Percentiles rank a stretch among this genome's conserved stretches.
These are phyloP conservation scores for Perdita meconis DNA, from an alignment of 2,888 invertebrate species.

Conservation along the genomic window DNA sequence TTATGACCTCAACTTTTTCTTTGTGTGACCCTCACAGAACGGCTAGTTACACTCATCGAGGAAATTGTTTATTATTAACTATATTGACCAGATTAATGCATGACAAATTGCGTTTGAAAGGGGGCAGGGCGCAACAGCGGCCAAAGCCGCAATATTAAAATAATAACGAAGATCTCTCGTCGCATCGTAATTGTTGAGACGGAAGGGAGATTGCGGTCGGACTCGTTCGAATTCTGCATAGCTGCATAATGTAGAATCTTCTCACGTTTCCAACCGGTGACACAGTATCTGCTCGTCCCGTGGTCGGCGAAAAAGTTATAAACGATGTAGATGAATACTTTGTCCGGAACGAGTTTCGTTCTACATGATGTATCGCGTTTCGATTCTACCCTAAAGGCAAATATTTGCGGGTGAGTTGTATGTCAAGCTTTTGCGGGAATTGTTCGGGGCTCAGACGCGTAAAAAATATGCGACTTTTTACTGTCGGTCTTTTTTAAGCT, in stretches of 20 bases:
- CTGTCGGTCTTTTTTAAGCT: not conserved
- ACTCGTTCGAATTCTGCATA: slow-evolving; percentile 19
- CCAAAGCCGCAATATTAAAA: not conserved
- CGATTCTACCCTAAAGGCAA: not conserved
- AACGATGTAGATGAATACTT: slow-evolving; percentile 11
- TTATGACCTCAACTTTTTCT: no score
- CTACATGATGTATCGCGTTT: slow-evolving; percentile 1
- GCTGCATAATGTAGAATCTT: slow-evolving; percentile 9
- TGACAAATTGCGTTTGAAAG: no score
- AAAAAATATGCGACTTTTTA: not conserved
- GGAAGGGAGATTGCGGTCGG: not conserved
- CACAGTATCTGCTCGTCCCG: slow-evolving; percentile 15
- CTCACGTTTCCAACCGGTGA: slow-evolving; percentile 31
- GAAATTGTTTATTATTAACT: no score
- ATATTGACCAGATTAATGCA: no score
- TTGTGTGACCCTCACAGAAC: no score
- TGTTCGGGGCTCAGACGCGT: not conserved
- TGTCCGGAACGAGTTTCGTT: slow-evolving; percentile 5
- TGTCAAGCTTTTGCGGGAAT: not conserved
- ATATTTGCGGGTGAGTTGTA: not conserved
- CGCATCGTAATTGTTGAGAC: not conserved
- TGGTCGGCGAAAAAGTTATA: slow-evolving; percentile 11
- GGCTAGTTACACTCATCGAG: no score
- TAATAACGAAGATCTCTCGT: not conserved
- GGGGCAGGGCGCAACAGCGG: no score